Evolutionary conservation across 2,113 vertebrate genomes (phyloP).

Genomic region (Coptodon bakossiorum): DNA sequence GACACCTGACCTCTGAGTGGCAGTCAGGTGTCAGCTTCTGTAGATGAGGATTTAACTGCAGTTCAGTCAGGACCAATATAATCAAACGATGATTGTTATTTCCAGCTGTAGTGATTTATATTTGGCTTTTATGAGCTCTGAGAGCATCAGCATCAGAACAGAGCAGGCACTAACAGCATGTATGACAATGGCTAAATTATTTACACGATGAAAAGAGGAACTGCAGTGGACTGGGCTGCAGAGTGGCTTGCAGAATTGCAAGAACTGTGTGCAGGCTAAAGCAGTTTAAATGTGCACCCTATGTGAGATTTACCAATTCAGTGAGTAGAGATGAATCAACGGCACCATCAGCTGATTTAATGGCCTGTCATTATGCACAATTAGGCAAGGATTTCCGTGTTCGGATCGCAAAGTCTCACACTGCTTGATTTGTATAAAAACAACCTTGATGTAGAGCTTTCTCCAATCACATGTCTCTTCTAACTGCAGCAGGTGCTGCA

Average conservation of each 20-base stretch:
- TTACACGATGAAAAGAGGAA: not conserved
- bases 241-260: not conserved
- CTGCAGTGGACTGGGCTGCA: not conserved
- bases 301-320: not conserved
- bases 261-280: not conserved
- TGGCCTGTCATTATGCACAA: not conserved
- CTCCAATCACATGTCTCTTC: constrained; percentile 3
- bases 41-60: not conserved
- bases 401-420: not conserved
- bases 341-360: not conserved
- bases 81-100: not conserved
- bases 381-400: not conserved
- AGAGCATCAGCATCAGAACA: not conserved
- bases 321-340: not conserved
- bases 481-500: constrained; percentile 10
- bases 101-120: not conserved
- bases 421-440: not conserved
- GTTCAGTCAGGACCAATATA: not conserved
- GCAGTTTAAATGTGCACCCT: not conserved
- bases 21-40: not conserved
- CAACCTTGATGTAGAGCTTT: not conserved
- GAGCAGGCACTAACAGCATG: not conserved
- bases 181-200: not conserved
- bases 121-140: not conserved
- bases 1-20: not conserved